Conservation (phyloP, 2,113 vertebrate species). For the Sceloporus undulatus region DNA sequence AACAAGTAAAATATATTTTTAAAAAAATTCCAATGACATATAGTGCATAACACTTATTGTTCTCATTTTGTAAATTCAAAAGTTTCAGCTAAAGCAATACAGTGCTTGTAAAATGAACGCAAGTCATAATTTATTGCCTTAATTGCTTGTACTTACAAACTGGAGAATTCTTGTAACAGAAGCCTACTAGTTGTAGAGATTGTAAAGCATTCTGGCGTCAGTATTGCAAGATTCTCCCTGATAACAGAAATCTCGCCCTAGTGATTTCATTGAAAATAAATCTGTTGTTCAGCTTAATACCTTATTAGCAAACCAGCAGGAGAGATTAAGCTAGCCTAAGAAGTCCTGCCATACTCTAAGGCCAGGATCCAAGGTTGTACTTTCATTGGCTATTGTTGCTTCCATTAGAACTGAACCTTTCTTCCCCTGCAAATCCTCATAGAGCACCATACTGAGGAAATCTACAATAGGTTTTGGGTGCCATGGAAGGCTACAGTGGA, state of each 20-base stretch:
- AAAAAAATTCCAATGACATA: slow-evolving; percentile 24
- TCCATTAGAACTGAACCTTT: too few species aligned
- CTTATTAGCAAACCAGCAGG: background rate
- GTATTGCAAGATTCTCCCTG: background rate
- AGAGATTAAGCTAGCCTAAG: background rate
- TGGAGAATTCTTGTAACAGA: slow-evolving; percentile 34
- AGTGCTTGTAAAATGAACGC: slow-evolving; percentile 31
- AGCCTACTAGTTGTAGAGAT: slow-evolving; percentile 11
- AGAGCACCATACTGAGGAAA: too few species aligned
- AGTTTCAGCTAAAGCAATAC: slow-evolving; percentile 45
- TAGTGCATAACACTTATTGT: slow-evolving; percentile 40
- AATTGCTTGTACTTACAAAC: slow-evolving; percentile 19
- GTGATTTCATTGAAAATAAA: background rate
- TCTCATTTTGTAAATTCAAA: slow-evolving; percentile 47
- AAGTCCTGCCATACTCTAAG: background rate
- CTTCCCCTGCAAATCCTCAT: too few species aligned
- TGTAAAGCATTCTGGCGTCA: background rate
- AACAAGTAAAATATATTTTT: background rate
- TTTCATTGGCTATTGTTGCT: too few species aligned
- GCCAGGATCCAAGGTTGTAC: too few species aligned
- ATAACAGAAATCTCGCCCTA: background rate
- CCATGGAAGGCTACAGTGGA: too few species aligned
- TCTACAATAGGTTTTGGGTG: too few species aligned
- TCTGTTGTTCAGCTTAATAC: background rate
- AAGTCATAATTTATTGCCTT: slow-evolving; percentile 17